Conservation (phyloP, 2,888 invertebrate species). For the Lymantria monacha region DNA sequence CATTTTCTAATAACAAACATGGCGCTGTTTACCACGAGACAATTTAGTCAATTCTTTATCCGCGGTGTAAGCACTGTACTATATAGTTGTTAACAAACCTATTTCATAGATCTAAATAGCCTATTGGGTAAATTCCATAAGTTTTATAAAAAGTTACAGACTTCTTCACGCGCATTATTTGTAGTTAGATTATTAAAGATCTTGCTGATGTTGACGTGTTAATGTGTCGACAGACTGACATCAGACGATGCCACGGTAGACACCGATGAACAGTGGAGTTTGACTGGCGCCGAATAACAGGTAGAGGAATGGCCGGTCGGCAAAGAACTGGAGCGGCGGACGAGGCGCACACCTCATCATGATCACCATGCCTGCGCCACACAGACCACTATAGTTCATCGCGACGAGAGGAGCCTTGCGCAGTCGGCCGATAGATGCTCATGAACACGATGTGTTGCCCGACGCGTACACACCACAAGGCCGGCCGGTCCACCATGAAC, state of each 20-base stretch:
- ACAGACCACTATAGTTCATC: slow-evolving; percentile 53
- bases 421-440: slow-evolving; percentile 40
- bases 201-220: not conserved
- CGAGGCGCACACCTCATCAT: slow-evolving; percentile 62
- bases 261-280: slow-evolving; percentile 52
- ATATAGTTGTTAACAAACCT: too few relatives aligned
- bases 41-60: too few relatives aligned
- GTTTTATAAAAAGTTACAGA: too few relatives aligned
- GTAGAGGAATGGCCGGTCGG: slow-evolving; percentile 19
- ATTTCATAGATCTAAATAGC: too few relatives aligned
- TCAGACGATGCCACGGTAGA: slow-evolving; percentile 32
- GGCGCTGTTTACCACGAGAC: too few relatives aligned
- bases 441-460: slow-evolving; percentile 33
- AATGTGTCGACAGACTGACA: not conserved
- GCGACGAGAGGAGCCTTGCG: slow-evolving; percentile 16
- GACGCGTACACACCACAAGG: slow-evolving; percentile 55
- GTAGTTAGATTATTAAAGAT: not conserved
- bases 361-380: slow-evolving; percentile 67
- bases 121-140: too few relatives aligned
- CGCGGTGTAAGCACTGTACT: too few relatives aligned
- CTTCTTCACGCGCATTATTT: too few relatives aligned
- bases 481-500: slow-evolving; percentile 58
- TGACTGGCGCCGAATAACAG: slow-evolving; percentile 40
- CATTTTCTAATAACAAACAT: too few relatives aligned
- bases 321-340: slow-evolving; percentile 14